Base-by-base conservation (phyloP, 2,888 invertebrate genomes). In the Drosophila neonasuta region DNA sequence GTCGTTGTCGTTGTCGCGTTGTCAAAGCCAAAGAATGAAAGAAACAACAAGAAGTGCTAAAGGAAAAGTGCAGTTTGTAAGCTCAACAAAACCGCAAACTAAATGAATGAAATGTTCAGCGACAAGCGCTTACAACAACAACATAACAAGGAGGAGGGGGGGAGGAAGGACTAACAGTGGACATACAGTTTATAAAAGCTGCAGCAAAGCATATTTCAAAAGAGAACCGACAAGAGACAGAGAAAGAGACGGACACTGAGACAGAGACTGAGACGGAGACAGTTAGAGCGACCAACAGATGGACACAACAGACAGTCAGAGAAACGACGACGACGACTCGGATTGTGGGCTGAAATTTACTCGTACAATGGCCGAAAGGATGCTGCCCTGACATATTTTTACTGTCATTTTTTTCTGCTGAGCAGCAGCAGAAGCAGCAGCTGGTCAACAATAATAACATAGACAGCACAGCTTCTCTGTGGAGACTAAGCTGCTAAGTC, bases 91-190 rank as follows among this genome's bases (percentile, higher is more conserved):
- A 80, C 83, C 81, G 68, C 86, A 80, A 74, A 78, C 76, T 83
- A 81, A 81, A 81, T 83, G 86, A 80, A 78, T 76, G 71, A 82
- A 85, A 82, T 78, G 79, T 44, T 54, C 64, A 70, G 74, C 68
- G 64, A 78, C 64, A 71, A 68, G 72, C 56, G 68, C 68, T 68
- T 68, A 60, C 73, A 56, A 50, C 67, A 54, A 9, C 29, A 36
- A 29, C 0, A 30, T 4, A 45, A 49, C 34, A 50, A 30, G 36
- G 45, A 5, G n/a, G 15, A 10, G 10, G 15, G 24, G 17, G 17
- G 17, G 17, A 20, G 17, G 17, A 20, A 20, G 17, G 17, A 20
- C 17, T 20, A 20, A 20, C 29, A 54, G 6, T 61, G 62, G 58
- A 62, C 62, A 67, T 39, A 62, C 57, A 68, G 71, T 85, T 77